These are phyloP conservation scores for Megastigmus dorsalis DNA, from an alignment of 2,888 invertebrate species.

Conservation along the genomic window DNA sequence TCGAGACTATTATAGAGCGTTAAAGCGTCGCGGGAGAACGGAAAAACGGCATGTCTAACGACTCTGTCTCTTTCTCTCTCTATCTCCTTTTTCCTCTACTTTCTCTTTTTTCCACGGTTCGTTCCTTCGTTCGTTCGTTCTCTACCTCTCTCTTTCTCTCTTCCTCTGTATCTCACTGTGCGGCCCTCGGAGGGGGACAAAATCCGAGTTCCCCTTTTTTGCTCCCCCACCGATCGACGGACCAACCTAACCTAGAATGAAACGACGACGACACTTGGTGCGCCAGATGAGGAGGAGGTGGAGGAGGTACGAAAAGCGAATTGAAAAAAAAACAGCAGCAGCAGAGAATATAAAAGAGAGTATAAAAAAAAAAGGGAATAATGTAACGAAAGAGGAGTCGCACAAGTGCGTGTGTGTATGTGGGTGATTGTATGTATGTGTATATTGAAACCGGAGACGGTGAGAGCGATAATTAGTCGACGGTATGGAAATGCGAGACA, in stretches of 20 bases:
- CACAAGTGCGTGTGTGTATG: background rate
- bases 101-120: slow-evolving; percentile 26
- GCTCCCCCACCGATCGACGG: background rate
- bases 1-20: slow-evolving; percentile 14
- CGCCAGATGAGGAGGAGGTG: background rate
- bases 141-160: slow-evolving; percentile 21
- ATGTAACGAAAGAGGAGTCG: background rate
- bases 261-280: background rate
- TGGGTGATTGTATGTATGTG: background rate
- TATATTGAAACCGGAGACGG: background rate
- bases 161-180: too few species aligned
- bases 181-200: background rate
- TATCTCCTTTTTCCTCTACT: slow-evolving; percentile 1
- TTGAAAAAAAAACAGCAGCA: background rate
- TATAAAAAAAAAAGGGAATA: slow-evolving; percentile 8
- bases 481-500: background rate
- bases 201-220: background rate
- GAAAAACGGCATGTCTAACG: too few species aligned
- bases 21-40: background rate
- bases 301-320: background rate
- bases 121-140: background rate
- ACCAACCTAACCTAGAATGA: slow-evolving; percentile 30
- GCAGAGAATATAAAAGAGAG: background rate
- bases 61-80: background rate
- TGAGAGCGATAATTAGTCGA: background rate